Percentiles rank a stretch among this genome's conserved stretches.
Evolutionary conservation across 2,888 invertebrate species (phyloP).

Genomic region (Nycteola revayana): DNA sequence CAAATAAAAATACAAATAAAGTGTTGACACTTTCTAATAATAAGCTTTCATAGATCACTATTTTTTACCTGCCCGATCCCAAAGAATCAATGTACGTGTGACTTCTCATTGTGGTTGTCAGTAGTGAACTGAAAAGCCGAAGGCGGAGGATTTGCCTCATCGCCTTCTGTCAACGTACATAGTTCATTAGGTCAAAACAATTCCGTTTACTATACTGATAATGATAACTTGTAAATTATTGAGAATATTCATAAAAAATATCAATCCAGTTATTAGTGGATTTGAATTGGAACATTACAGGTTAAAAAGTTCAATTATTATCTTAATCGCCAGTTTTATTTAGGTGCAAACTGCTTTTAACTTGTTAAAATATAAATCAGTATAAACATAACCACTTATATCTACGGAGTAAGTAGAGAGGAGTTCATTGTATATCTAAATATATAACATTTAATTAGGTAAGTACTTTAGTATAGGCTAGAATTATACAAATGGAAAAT

Average conservation of each 20-base stretch:
- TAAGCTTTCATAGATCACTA: slow-evolving; percentile 25
- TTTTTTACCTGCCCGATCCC: slow-evolving; percentile 75
- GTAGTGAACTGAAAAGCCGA: slow-evolving; percentile 68
- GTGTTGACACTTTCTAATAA: background rate
- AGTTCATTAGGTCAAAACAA: slow-evolving; percentile 68
- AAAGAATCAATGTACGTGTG: slow-evolving; percentile 72
- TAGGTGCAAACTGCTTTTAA: slow-evolving; percentile 21
- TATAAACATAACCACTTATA: no score
- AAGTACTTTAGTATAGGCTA: no score
- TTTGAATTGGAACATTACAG: slow-evolving; percentile 19
- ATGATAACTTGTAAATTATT: background rate
- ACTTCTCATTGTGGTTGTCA: slow-evolving; percentile 78
- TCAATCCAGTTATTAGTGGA: no score
- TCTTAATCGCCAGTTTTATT: slow-evolving; percentile 6
- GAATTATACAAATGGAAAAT: no score
- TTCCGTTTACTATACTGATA: slow-evolving; percentile 24
- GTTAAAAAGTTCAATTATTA: slow-evolving; percentile 27
- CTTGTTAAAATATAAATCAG: slow-evolving; percentile 2
- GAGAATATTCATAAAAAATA: no score
- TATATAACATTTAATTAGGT: no score
- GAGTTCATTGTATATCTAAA: no score
- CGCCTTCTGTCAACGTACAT: slow-evolving; percentile 75
- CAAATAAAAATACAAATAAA: background rate
- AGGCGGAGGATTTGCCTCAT: slow-evolving; percentile 75
- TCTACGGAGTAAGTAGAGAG: no score